Base-by-base conservation (phyloP, 2,888 invertebrate species). In the Heliconius aoede region DNA sequence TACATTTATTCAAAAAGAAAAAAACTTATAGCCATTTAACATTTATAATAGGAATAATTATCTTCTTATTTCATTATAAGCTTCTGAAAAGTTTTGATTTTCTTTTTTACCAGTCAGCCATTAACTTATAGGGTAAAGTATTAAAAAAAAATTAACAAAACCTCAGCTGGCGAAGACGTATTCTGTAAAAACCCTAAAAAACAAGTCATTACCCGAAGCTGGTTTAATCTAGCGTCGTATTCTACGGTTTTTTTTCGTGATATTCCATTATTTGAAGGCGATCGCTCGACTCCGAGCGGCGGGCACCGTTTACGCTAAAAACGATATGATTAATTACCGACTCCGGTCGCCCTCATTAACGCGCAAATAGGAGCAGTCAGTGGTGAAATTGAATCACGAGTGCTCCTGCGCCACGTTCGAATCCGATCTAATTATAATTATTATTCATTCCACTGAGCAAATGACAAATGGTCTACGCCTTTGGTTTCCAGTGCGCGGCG, bases 321-420 rank as follows among this genome's bases (percentile, higher is more conserved):
- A 92, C 91, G 90, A 92, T 94, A 93, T 94, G 94, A 94, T 94
- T 94, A 94, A 94, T 94, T 92, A 92, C 91, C 85, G 87, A 85
- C 84, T 85, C 84, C 87, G 89, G 91, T 87, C 89, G 87, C 91
- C 89, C 94, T 94, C 94, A 94, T 94, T 94, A 94, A 91, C 87
- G 92, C 83, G 86, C 87, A 90, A 94, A 93, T 92, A 90, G 91
- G 90, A 88, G 87, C 90, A 87, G 88, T 94, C 92, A 90, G 84
- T 90, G 92, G 92, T 92, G 88, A 93, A 94, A 94, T 94, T 93
- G 89, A 92, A 93, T 92, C 90, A 91, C 87, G 86, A 87, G 85
- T 86, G 86, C 84, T 86, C 86, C 85, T 84, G 86, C 85, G 82
- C 86, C 86, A 85, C 85, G 86, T 86, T 89, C 89, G 88, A 92